Evolutionary conservation across 1,140 invertebrate genomes (phyloP).

Genomic region (Nebria ingens): DNA sequence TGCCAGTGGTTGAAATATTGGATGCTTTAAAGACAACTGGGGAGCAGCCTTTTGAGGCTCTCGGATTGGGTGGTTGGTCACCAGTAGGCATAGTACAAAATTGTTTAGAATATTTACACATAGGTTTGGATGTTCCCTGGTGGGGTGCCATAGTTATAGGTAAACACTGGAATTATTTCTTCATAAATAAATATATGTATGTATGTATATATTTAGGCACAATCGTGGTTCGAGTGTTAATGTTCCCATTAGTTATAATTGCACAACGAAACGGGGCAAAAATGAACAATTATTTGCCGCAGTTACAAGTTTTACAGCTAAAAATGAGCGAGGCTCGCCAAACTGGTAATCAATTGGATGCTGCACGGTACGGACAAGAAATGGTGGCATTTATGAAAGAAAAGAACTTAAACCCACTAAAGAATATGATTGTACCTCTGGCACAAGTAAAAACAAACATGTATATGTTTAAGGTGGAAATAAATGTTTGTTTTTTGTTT

Average conservation of each 20-base stretch:
- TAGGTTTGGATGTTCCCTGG: constrained; percentile 71
- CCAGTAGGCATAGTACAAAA: constrained; percentile 73
- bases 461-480: constrained; percentile 13
- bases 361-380: constrained; percentile 59
- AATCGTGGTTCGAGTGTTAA: constrained; percentile 50
- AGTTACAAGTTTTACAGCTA: constrained; percentile 64
- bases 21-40: constrained; percentile 40
- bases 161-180: constrained; percentile 24
- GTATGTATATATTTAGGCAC: constrained; percentile 49
- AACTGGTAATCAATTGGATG: constrained; percentile 68
- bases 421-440: constrained; percentile 68
- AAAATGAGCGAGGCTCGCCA: constrained; percentile 76
- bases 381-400: constrained; percentile 70
- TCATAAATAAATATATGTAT: constrained; percentile 2
- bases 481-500: constrained; percentile 20
- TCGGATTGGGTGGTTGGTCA: constrained; percentile 67
- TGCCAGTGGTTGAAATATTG: constrained; percentile 30
- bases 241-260: constrained; percentile 77
- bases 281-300: constrained; percentile 73
- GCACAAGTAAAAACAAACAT: constrained; percentile 50
- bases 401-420: constrained; percentile 69
- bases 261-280: constrained; percentile 64
- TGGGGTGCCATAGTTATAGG: constrained; percentile 72
- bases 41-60: constrained; percentile 64
- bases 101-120: constrained; percentile 71